Base-by-base conservation (phyloP, 2,113 vertebrate species). In the Chroicocephalus ridibundus region DNA sequence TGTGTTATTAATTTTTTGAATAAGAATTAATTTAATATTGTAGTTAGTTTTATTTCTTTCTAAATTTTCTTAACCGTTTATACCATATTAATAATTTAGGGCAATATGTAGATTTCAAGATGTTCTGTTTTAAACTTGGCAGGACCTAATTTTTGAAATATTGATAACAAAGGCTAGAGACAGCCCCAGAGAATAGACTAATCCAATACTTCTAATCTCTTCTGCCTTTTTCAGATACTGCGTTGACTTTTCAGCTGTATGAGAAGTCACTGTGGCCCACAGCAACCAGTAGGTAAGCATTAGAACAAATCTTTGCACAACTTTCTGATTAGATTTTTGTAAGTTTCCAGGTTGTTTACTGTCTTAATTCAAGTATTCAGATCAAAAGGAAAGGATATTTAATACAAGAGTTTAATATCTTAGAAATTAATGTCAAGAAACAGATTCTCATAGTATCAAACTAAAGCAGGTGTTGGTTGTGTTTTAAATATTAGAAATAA, bases 211-310 rank as follows among this genome's bases (percentile, higher is more conserved):
- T 88, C 9, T 3, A 49, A 46, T 68, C 17, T 9, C 3, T 75
- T 91, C 9, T 92, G 40, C 17, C 16, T 85, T 86, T 95, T 96
- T 91, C 92, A 96, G 95, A n/a, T 90, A 52, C 52, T 47, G 6
- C 27, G 11, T 61, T 83, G 82, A 86, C 34, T 74, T 75, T 49
- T 54, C 31, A 49, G 19, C 5, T 36, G 3, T 71, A 13, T 29
- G 25, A 57, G 54, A 86, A 89, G 14, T 75, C 26, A 47, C 38
- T 5, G n/a, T 75, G 52, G 13, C 27, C 24, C 36, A 38, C 31
- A 84, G 54, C 25, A 82, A 36, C 22, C 9, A 40, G 26, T 18
- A 89, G 40, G 93, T 88, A 87, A 93, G 36, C 52, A 61, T 20
- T n/a, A 66, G 42, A 86, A 55, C n/a, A 70, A 77, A 78, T 51